These are phyloP conservation scores for Drosophila acutilabella DNA, from an alignment of 2,888 invertebrate genomes.

Conservation along the genomic window DNA sequence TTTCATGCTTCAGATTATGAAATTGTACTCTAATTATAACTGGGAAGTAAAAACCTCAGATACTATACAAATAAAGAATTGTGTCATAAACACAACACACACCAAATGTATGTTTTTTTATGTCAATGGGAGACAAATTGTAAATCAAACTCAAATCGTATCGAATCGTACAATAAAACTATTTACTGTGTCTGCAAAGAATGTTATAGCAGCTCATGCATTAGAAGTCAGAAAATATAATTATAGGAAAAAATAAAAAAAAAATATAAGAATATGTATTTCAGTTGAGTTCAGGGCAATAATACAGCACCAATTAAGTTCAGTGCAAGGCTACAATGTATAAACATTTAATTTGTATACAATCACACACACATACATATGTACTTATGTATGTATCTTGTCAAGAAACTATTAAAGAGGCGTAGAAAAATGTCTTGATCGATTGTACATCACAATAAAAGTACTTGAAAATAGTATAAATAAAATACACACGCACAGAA, in stretches of 20 bases:
- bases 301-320: conserved; percentile 35
- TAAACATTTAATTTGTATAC: conserved; percentile 16
- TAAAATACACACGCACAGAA: conserved; percentile 20
- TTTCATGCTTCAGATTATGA: conserved; percentile 44
- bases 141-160: conserved; percentile 39
- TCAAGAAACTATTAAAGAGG: conserved; percentile 33
- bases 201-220: conserved; percentile 23
- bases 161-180: conserved; percentile 32
- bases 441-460: conserved; percentile 30
- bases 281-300: conserved; percentile 26
- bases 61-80: not conserved
- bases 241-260: conserved; percentile 13
- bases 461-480: conserved; percentile 17
- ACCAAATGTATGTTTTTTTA: not conserved
- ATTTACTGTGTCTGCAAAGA: conserved; percentile 21
- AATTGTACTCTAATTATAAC: conserved; percentile 32
- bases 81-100: conserved; percentile 1
- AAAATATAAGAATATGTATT: not conserved
- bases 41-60: conserved; percentile 25
- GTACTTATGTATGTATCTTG: conserved; percentile 1
- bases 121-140: conserved; percentile 43
- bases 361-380: conserved; percentile 1
- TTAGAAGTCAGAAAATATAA: conserved; percentile 45
- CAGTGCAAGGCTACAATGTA: conserved; percentile 41
- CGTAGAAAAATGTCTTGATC: conserved; percentile 30